These are phyloP conservation scores for Hydrochoerus hydrochaeris DNA, from an alignment of 2,113 vertebrate genomes.

Conservation along the genomic window DNA sequence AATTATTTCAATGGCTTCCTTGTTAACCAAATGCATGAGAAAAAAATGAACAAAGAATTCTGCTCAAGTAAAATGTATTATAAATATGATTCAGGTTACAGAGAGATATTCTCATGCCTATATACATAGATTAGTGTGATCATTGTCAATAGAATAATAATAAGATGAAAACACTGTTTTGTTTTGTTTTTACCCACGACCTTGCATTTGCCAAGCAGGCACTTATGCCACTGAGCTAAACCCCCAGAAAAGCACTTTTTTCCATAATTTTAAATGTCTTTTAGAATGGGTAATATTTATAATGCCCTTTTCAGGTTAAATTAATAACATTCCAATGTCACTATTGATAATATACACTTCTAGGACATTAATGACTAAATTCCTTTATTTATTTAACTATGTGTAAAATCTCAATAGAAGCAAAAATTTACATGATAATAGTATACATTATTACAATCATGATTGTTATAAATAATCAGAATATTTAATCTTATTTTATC, in stretches of 20 bases:
- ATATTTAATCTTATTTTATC: constrained; percentile 37
- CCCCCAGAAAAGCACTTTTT: not conserved
- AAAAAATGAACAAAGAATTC: not conserved
- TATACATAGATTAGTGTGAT: not conserved
- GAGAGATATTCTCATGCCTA: not conserved
- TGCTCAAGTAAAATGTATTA: not conserved
- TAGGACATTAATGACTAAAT: not conserved
- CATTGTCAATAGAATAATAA: not conserved
- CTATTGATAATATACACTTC: not conserved
- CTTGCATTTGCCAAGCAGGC: too few species aligned
- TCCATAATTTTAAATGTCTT: not conserved
- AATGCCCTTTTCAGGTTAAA: not conserved
- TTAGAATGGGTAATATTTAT: constrained; percentile 12
- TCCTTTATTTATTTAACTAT: not conserved
- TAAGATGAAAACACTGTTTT: not conserved
- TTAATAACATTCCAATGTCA: not conserved
- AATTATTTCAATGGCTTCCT: constrained; percentile 6
- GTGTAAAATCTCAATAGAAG: not conserved
- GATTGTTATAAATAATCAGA: not conserved
- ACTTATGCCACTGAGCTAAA: too few species aligned
- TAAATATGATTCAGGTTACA: constrained; percentile 42
- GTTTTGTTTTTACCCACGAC: too few species aligned
- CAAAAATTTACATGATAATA: not conserved
- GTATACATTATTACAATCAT: not conserved
- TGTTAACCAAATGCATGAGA: constrained; percentile 23